Conservation (phyloP, 2,797 vertebrate species). For the Sebastiscus tertius region DNA sequence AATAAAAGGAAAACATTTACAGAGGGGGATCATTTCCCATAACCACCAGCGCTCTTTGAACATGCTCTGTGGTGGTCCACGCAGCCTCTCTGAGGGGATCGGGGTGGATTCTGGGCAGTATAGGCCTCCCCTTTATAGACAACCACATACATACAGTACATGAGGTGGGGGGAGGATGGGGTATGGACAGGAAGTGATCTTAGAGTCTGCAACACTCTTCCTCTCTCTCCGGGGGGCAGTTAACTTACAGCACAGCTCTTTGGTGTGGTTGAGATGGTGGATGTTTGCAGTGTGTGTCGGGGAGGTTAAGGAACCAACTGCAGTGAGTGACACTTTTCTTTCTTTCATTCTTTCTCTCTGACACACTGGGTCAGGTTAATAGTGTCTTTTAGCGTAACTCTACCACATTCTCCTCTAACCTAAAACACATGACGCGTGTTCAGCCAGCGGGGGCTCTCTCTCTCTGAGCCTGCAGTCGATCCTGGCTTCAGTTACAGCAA, state of each 20-base stretch:
- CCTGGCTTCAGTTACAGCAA: slow-evolving; percentile 55
- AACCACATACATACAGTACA: background rate
- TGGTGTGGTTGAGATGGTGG: slow-evolving; percentile 23
- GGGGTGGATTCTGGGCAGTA: slow-evolving; percentile 35
- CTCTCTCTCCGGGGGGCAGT: slow-evolving; percentile 60
- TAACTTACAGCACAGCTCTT: slow-evolving; percentile 61
- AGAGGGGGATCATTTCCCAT: slow-evolving; percentile 65
- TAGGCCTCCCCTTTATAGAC: slow-evolving; percentile 23
- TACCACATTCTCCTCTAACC: slow-evolving; percentile 70
- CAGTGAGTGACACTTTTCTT: slow-evolving; percentile 2
- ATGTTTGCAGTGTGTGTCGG: slow-evolving; percentile 25
- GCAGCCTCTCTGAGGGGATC: slow-evolving; percentile 38
- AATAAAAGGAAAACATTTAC: slow-evolving; percentile 50
- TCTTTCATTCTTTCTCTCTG: background rate
- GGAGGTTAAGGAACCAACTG: slow-evolving; percentile 10
- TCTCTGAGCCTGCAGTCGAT: slow-evolving; percentile 12
- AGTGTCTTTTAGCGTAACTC: slow-evolving; percentile 52
- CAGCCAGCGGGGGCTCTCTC: slow-evolving; percentile 27
- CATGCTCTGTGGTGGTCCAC: slow-evolving; percentile 70
- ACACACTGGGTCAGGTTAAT: slow-evolving; percentile 70
- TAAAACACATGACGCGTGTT: slow-evolving; percentile 71
- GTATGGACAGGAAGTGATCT: slow-evolving; percentile 74
- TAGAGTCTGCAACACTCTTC: slow-evolving; percentile 55
- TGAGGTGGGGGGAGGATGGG: slow-evolving; percentile 31
- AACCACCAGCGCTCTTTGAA: slow-evolving; percentile 65